Conservation (phyloP, 2,113 vertebrate species). For the Leptosomus discolor region DNA sequence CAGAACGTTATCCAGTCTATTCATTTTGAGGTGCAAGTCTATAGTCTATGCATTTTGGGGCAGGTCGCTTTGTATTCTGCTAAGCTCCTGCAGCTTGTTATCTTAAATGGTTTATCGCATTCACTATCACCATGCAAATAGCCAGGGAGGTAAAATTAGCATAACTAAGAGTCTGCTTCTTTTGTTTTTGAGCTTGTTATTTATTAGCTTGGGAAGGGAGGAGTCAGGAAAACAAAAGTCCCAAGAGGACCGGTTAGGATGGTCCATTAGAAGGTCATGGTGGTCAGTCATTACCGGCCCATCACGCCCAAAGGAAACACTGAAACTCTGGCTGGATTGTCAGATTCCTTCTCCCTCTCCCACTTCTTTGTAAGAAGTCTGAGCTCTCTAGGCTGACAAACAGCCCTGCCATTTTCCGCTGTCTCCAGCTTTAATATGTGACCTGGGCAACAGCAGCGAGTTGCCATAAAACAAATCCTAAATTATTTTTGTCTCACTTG, state of each 20-base stretch:
- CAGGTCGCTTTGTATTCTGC: neutral
- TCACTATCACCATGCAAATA: constrained; percentile 31
- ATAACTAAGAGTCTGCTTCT: constrained; percentile 50
- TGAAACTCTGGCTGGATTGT: neutral
- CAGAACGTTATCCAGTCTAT: neutral
- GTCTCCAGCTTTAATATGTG: neutral
- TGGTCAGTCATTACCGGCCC: constrained; percentile 32
- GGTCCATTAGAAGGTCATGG: constrained; percentile 38
- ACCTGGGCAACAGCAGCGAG: neutral
- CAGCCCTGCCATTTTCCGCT: neutral
- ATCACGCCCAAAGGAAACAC: neutral
- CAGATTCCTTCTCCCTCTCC: neutral
- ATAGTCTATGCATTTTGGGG: constrained; percentile 3
- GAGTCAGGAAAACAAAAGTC: constrained; percentile 32
- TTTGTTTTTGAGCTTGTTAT: constrained; percentile 48
- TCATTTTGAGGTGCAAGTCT: constrained; percentile 13
- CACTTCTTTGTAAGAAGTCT: neutral
- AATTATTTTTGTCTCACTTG: neutral
- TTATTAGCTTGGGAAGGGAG: constrained; percentile 46
- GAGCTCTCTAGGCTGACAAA: neutral
- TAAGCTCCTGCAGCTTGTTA: constrained; percentile 28
- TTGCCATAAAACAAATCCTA: neutral
- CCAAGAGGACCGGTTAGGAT: neutral
- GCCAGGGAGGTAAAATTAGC: constrained; percentile 52
- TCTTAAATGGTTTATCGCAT: constrained; percentile 46